A percentile compares a stretch with the other conserved stretches of the same genome.
These are phyloP conservation scores for Rhopalosiphum maidis DNA, from an alignment of 1,140 invertebrate genomes.

Conservation along the genomic window DNA sequence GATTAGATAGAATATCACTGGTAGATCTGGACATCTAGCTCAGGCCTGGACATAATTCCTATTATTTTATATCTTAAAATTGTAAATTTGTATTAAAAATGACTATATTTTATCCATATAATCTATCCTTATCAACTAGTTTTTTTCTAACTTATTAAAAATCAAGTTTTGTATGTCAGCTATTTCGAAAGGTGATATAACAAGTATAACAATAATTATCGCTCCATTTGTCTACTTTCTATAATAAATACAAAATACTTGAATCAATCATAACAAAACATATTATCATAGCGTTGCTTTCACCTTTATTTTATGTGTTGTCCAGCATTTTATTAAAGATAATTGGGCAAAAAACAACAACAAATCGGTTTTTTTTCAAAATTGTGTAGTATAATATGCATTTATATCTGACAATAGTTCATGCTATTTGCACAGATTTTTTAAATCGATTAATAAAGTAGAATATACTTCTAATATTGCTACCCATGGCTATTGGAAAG, in stretches of 20 bases:
- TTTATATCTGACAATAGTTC: too few relatives aligned
- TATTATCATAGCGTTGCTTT: too few relatives aligned
- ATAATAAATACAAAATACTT: background rate
- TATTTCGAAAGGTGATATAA: background rate
- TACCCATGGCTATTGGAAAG: too few relatives aligned
- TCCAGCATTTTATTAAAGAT: too few relatives aligned
- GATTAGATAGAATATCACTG: background rate
- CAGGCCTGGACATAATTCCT: background rate
- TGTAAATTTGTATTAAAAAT: background rate
- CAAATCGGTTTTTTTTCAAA: too few relatives aligned
- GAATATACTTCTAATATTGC: too few relatives aligned
- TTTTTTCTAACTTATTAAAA: background rate
- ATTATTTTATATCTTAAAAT: background rate
- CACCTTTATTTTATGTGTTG: too few relatives aligned
- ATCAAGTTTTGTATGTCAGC: background rate
- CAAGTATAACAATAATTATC: background rate
- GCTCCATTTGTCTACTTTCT: background rate
- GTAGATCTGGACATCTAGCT: background rate
- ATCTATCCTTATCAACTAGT: background rate
- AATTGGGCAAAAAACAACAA: too few relatives aligned
- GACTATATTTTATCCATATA: background rate
- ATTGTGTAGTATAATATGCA: too few relatives aligned
- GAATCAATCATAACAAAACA: background rate
- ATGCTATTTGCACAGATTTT: too few relatives aligned
- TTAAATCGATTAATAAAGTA: too few relatives aligned